A percentile compares a stretch with the other conserved stretches of the same genome.
These are phyloP conservation scores for Pachycephala philippinensis DNA, from an alignment of 2,113 vertebrate species.

Conservation along the genomic window DNA sequence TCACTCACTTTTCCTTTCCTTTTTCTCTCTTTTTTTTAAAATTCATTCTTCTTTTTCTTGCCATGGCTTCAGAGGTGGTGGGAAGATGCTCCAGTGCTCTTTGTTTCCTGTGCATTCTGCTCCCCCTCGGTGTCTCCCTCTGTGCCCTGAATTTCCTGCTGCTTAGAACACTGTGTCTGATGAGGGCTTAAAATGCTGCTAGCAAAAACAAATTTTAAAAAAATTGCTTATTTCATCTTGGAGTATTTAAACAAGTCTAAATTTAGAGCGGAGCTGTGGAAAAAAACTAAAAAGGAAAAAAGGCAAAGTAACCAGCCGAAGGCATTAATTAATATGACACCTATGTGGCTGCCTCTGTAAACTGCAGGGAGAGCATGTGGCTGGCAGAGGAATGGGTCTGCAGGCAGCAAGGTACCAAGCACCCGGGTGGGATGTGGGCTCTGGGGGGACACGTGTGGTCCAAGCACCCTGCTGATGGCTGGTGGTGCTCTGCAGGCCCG, in stretches of 20 bases:
- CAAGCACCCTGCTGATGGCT: background rate
- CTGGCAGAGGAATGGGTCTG: background rate
- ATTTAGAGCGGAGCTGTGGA: background rate
- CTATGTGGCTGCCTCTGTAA: background rate
- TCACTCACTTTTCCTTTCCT: background rate
- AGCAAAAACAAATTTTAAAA: background rate
- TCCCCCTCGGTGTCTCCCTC: background rate
- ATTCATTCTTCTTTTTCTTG: background rate
- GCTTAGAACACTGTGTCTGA: background rate
- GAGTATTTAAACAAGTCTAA: constrained; percentile 42
- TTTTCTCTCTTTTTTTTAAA: background rate
- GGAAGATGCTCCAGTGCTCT: background rate
- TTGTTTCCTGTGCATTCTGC: background rate
- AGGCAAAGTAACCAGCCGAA: background rate
- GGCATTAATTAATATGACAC: constrained; percentile 28
- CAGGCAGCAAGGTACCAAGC: background rate
- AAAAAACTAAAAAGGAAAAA: background rate
- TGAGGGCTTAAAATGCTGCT: background rate
- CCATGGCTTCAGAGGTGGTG: background rate
- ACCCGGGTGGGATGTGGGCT: accelerated
- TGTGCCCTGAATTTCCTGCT: background rate
- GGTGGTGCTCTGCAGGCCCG: background rate
- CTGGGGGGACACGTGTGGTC: background rate
- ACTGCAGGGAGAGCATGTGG: background rate
- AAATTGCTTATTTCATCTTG: background rate